Percentiles rank a stretch among this genome's conserved stretches.
phyloP scores from a whole-genome alignment of 2,888 invertebrate species.

The Criorhina ranunculi region DNA sequence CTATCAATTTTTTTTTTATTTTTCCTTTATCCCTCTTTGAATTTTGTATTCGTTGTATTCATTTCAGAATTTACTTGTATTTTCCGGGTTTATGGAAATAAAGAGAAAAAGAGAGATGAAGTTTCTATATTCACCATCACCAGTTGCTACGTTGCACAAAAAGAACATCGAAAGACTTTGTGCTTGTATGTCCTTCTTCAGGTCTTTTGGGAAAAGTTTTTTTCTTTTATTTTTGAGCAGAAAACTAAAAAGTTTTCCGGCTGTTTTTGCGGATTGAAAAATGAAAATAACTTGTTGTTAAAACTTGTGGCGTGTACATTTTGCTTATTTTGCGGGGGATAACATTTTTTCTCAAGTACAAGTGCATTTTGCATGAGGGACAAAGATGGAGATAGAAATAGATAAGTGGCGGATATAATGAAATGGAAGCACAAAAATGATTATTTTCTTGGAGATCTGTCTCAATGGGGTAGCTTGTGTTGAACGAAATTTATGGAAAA shows the following conservation, averaged over 20 bases:
- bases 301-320: conserved; percentile 52
- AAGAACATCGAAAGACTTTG: conserved; percentile 49
- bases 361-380: conserved; percentile 13
- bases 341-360: conserved; percentile 29
- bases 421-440: conserved; percentile 21
- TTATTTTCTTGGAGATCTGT: conserved; percentile 3
- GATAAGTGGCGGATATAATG: conserved; percentile 17
- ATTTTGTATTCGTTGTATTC: conserved; percentile 19
- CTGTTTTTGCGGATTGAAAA: conserved; percentile 29
- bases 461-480: neutral
- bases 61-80: conserved; percentile 8
- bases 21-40: conserved; percentile 7
- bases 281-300: conserved; percentile 31
- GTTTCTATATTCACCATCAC: conserved; percentile 1
- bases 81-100: neutral
- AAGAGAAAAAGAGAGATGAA: conserved; percentile 7
- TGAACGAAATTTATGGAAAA: neutral
- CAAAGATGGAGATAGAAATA: neutral
- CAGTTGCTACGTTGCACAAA: conserved; percentile 48
- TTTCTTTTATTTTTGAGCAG: conserved; percentile 1
- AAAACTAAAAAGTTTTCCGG: conserved; percentile 23
- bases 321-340: conserved; percentile 24
- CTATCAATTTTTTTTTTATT: conserved; percentile 14
- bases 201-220: conserved; percentile 14
- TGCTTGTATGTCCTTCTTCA: conserved; percentile 12